phyloP scores from a whole-genome alignment of 2,797 vertebrate species.

The Tapirus indicus region DNA sequence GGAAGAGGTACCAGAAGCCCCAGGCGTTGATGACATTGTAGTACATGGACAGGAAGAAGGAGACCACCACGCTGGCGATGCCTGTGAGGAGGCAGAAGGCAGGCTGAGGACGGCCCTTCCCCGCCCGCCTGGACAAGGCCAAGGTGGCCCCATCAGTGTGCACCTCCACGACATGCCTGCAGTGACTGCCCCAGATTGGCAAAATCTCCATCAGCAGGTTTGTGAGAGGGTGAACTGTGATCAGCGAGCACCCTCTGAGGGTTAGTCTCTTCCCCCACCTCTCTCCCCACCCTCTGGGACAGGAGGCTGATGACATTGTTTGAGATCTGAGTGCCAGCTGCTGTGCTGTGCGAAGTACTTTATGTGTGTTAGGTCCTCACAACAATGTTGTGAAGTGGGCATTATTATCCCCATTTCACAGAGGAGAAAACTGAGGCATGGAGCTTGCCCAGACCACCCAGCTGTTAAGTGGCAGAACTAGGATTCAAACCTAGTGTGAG shows the following conservation, averaged over 20 bases:
- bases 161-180: fast-evolving
- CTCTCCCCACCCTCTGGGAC: neutral
- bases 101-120: neutral
- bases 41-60: constrained; percentile 95
- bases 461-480: neutral
- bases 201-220: fast-evolving
- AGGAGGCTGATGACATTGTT: fast-evolving
- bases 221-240: fast-evolving
- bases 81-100: constrained; percentile 83
- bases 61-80: constrained; percentile 93
- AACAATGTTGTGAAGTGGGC: fast-evolving
- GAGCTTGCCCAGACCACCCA: neutral
- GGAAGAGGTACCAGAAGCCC: constrained; percentile 98
- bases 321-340: neutral
- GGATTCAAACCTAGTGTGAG: fast-evolving
- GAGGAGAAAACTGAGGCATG: neutral
- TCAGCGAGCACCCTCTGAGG: fast-evolving
- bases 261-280: fast-evolving
- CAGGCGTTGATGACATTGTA: constrained; percentile 97
- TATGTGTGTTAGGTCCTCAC: neutral
- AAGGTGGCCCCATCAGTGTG: fast-evolving
- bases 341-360: neutral
- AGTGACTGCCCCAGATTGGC: fast-evolving
- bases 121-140: fast-evolving
- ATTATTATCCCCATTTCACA: fast-evolving